Conservation (phyloP, 2,113 vertebrate genomes). For the Eretmochelys imbricata region DNA sequence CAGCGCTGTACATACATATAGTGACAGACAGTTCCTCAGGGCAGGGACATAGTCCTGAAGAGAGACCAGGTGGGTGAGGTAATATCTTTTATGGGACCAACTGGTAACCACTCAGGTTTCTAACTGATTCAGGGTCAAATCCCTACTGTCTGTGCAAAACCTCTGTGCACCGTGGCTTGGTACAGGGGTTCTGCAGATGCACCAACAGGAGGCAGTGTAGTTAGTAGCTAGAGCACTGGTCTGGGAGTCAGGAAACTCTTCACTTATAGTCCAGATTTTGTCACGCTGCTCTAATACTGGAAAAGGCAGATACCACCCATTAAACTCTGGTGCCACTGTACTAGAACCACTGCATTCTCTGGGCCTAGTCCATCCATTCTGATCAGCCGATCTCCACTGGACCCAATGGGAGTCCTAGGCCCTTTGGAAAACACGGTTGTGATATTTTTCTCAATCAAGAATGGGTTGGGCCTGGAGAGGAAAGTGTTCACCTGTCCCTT, state of each 20-base stretch:
- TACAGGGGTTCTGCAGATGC: not conserved
- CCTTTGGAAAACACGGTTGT: not conserved
- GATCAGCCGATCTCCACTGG: not conserved
- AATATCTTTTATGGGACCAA: not conserved
- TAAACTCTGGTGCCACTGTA: not conserved
- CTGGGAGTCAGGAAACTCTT: not conserved
- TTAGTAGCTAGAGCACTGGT: not conserved
- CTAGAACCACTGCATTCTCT: not conserved
- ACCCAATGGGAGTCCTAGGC: not conserved
- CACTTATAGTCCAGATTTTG: not conserved
- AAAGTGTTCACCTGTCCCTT: not conserved
- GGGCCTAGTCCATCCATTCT: not conserved
- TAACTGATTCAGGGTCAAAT: not conserved
- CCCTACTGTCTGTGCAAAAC: rapidly evolving
- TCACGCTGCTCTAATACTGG: rapidly evolving
- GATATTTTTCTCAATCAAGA: not conserved
- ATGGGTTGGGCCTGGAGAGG: not conserved
- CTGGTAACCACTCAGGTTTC: not conserved
- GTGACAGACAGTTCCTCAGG: not conserved
- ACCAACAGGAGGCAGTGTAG: not conserved
- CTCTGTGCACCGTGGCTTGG: not conserved
- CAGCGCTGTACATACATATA: not conserved
- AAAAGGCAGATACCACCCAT: not conserved
- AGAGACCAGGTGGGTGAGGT: not conserved
- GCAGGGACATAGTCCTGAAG: not conserved